Evolutionary conservation across 2,113 vertebrate species (phyloP), one percentile per base, ranked within the genome.

Genomic region (Saimiri boliviensis): DNA sequence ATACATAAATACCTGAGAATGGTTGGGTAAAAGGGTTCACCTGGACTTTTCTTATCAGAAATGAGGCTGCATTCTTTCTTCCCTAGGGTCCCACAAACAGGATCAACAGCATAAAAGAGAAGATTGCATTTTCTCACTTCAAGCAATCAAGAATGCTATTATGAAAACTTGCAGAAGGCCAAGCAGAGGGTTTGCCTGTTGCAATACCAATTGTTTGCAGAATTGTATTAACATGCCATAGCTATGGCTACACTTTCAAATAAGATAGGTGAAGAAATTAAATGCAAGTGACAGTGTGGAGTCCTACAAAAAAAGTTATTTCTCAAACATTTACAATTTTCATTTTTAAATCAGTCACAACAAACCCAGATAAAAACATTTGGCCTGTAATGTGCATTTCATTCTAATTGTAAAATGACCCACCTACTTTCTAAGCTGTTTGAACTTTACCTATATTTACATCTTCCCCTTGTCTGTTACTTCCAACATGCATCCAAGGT

Each of bases 371-470:
- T 96, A 94, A 95, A 97, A 96, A 49, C 23, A 76, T 49, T 83
- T 91, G 91, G 54, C 74, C 89, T 94, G 77, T 91, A 87, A 93
- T 96, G 96, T 97, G 45, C 94, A 68, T 94, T 86, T 32, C 56
- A 83, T 70, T 27, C 56, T 92, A 89, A 96, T 96, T 93, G 68
- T 73, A 91, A 82, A 84, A 89, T 95, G 94, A 94, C 93, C 94
- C 32, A 92, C 90, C 13, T 93, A 7, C 60, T 97, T 97, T 87
- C 76, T 40, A 52, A 81, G 27, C 30, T 87, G 63, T 91, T 96
- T 93, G 73, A 81, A 93, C 30, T 95, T 93, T 81, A n/a, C 45
- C 49, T 30, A 20, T 86, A 60, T 80, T 93, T 93, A 40, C 21
- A 77, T 87, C 42, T 77, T 60, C 45, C 27, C 11, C 68, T 35